Evolutionary conservation across 2,888 invertebrate species (phyloP).

Genomic region (Eutolmus rufibarbis): DNA sequence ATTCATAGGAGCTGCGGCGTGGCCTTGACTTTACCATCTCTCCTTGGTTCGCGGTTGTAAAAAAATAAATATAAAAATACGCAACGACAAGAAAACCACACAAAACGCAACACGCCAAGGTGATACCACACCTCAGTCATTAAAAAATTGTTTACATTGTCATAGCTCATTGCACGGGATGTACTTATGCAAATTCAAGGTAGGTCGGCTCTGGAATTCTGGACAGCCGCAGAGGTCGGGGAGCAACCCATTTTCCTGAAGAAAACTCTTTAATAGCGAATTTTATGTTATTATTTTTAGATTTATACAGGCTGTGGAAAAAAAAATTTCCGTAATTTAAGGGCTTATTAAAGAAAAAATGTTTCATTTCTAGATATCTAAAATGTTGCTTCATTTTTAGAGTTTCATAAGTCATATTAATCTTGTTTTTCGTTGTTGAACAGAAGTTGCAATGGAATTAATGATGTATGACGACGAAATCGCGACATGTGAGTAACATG

Average conservation of each 20-base stretch:
- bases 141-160: constrained; percentile 26
- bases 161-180: constrained; percentile 7
- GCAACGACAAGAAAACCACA: background rate
- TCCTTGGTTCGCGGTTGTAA: background rate
- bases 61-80: background rate
- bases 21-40: background rate
- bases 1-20: background rate
- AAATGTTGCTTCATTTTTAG: no score
- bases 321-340: background rate
- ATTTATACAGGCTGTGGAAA: background rate
- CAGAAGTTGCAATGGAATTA: no score
- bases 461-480: no score
- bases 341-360: no score
- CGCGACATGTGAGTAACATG: background rate
- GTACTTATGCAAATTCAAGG: constrained; percentile 21
- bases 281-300: background rate
- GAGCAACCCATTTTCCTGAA: background rate
- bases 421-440: no score
- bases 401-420: no score
- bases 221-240: background rate
- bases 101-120: background rate
- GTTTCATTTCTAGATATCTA: no score
- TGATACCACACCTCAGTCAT: background rate
- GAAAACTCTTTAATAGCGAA: background rate
- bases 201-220: background rate